These are phyloP conservation scores for Oscheius sp. DNA, from an alignment of 2,888 invertebrate species.

Conservation along the genomic window DNA sequence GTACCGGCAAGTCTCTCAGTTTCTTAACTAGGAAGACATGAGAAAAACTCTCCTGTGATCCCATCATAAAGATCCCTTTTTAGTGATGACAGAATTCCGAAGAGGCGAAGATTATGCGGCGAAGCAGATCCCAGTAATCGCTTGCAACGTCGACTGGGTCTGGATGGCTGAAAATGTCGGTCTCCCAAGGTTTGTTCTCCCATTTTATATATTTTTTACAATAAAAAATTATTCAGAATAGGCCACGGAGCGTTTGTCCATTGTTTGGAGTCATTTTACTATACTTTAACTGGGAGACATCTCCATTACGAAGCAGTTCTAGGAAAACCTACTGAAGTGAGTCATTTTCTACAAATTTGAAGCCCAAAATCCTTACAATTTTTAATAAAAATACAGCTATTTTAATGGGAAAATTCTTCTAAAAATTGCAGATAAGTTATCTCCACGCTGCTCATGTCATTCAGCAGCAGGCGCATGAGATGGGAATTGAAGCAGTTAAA, in stretches of 20 bases:
- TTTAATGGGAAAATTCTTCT: too few relatives aligned
- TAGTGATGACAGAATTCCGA: conserved; percentile 59
- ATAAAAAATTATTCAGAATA: conserved; percentile 70
- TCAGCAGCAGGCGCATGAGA: conserved; percentile 74
- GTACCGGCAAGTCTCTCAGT: too few relatives aligned
- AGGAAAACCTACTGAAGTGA: conserved; percentile 77
- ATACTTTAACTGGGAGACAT: conserved; percentile 76
- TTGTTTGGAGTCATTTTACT: conserved; percentile 77
- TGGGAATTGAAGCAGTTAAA: conserved; percentile 74
- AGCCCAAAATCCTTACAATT: too few relatives aligned
- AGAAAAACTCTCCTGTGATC: too few relatives aligned
- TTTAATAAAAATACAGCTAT: too few relatives aligned
- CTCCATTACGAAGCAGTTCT: conserved; percentile 74
- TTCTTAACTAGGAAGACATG: too few relatives aligned
- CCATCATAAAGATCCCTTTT: too few relatives aligned
- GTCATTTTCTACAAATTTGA: too few relatives aligned
- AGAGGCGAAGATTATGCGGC: conserved; percentile 68
- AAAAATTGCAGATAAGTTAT: conserved; percentile 76
- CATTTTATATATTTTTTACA: background rate
- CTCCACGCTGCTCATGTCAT: conserved; percentile 77
- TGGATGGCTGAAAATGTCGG: conserved; percentile 79
- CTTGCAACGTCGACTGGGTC: conserved; percentile 78
- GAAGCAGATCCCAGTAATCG: conserved; percentile 78
- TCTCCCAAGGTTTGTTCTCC: conserved; percentile 74
- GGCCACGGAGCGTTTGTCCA: conserved; percentile 78